These are phyloP conservation scores for Catharus ustulatus DNA, from an alignment of 2,797 vertebrate species.

Conservation along the genomic window DNA sequence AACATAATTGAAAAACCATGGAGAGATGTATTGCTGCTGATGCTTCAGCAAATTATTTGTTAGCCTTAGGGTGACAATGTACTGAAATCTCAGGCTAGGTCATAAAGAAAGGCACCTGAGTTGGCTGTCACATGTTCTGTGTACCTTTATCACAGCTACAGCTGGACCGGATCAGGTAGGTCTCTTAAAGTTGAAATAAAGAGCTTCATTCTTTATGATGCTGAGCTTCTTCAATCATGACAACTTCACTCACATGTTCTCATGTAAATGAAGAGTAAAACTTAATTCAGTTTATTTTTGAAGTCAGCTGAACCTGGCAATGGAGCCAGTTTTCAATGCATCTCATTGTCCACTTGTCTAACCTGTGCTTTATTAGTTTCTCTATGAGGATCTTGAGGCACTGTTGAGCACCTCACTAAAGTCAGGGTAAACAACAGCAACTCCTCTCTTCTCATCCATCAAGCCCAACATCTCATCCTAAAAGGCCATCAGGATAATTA, in stretches of 20 bases:
- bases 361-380: background rate
- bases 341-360: background rate
- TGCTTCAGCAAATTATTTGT: background rate
- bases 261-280: background rate
- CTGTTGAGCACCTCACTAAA: background rate
- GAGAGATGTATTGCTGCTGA: background rate
- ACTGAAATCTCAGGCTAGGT: background rate
- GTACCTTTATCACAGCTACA: background rate
- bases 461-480: background rate
- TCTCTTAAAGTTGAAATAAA: background rate
- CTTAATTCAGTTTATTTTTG: background rate
- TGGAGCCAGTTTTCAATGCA: background rate
- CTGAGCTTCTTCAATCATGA: background rate
- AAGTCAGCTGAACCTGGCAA: background rate
- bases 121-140: background rate
- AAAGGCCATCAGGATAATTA: background rate
- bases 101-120: no score
- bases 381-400: background rate
- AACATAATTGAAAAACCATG: background rate
- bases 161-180: background rate
- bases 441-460: background rate
- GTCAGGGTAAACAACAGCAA: background rate
- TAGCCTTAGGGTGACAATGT: background rate
- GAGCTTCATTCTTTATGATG: background rate
- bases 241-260: background rate